Base-by-base conservation (phyloP, 92 coral and sea anemone species). In the Porites divaricata region DNA sequence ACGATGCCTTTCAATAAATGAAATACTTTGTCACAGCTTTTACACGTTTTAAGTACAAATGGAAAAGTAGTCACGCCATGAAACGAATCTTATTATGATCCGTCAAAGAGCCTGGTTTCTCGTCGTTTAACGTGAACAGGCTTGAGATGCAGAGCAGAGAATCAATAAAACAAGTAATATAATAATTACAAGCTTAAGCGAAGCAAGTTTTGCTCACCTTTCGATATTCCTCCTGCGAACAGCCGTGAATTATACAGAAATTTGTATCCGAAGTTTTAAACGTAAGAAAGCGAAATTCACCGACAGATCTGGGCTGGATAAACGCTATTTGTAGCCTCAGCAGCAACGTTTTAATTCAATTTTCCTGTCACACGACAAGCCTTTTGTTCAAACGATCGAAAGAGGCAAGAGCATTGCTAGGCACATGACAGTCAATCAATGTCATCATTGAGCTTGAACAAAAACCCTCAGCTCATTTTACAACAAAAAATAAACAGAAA, bases 361-460 rank as follows among this genome's bases (percentile, higher is more conserved):
- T 54, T 51, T 50, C 0, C 13, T 71, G 77, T 63, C 59, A 54
- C 59, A 54, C 59, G 59, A 54, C 77, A 78, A 48, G 2, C 48
- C 14, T 3, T 19, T 35, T 35, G 45, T 35, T 35, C 45, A 35
- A 35, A 35, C 45, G 45, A 35, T 35, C 45, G 45, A 35, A 35
- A 35, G 45, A 3, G 45, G 45, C 45, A 35, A 35, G 45, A 35
- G 45, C 3, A 35, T 1, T 9, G 67, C 17, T 17, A 41, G 67
- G 67, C 86, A 72, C 86, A 72, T 82, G 86, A 82, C 86, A 45
- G 73, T 82, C 79, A 61, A 82, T 82, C 86, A 82, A 73, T 82
- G 62, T 63, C 69, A 66, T 56, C 45, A 35, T 35, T 35, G 45
- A 35, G 45, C 45, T 35, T 23, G 67, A 65, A 68, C 73, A 7